Evolutionary conservation across 2,113 vertebrate genomes (phyloP).

Genomic region (Talpa occidentalis): DNA sequence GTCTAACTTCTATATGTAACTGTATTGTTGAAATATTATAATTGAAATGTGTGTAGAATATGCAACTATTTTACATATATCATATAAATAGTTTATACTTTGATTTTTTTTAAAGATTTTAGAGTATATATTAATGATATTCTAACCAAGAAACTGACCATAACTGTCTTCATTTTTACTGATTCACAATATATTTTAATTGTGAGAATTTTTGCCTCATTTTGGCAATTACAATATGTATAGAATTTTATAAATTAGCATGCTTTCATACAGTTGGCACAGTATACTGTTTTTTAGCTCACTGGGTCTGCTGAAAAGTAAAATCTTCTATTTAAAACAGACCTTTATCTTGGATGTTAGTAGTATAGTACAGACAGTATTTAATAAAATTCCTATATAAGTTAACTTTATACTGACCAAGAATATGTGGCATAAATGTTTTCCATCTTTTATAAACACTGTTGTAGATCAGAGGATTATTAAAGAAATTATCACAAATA

Average conservation of each 20-base stretch:
- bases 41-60: background rate
- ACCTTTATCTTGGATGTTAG: background rate
- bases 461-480: background rate
- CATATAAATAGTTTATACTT: background rate
- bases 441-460: constrained; percentile 35
- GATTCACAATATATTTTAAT: constrained; percentile 38
- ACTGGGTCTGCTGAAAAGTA: constrained; percentile 15
- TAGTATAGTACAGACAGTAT: constrained; percentile 39
- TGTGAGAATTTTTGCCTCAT: constrained; percentile 37
- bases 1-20: background rate
- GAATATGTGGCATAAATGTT: constrained; percentile 2
- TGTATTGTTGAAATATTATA: constrained; percentile 27
- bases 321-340: constrained; percentile 29
- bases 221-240: background rate
- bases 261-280: background rate
- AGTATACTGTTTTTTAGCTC: constrained; percentile 28
- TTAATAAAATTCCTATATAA: constrained; percentile 51
- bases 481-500: constrained; percentile 50
- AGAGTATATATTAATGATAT: background rate
- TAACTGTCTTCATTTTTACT: constrained; percentile 43
- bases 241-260: background rate
- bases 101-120: background rate
- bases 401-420: background rate
- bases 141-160: constrained; percentile 18
- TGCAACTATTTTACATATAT: background rate